These are phyloP conservation scores for Ricordea florida DNA, from an alignment of 92 coral and sea anemone genomes.

Conservation along the genomic window DNA sequence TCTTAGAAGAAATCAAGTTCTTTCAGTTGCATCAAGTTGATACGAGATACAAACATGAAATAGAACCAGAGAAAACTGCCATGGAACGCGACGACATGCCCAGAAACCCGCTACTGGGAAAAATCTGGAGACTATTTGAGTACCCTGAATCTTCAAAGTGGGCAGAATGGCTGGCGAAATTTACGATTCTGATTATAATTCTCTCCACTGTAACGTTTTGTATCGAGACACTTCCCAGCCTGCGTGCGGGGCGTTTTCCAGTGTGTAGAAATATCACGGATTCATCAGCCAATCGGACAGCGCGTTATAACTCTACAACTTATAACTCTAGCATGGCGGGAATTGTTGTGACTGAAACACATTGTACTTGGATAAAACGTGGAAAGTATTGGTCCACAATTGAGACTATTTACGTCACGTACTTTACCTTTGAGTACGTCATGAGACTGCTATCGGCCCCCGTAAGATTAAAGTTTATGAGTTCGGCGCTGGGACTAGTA, in stretches of 20 bases:
- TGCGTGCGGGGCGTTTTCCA: constrained; percentile 9
- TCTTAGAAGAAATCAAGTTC: constrained; percentile 84
- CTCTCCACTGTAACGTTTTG: constrained; percentile 87
- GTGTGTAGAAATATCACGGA: constrained; percentile 20
- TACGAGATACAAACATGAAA: constrained; percentile 67
- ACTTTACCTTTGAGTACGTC: constrained; percentile 88
- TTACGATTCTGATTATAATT: constrained; percentile 68
- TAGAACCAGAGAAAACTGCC: constrained; percentile 40
- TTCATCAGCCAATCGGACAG: not conserved
- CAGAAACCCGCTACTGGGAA: constrained; percentile 42
- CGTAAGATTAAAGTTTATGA: constrained; percentile 49
- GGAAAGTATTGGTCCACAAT: constrained; percentile 73
- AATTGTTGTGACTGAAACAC: not conserved
- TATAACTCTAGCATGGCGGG: not conserved
- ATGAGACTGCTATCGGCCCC: constrained; percentile 75
- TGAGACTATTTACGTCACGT: constrained; percentile 73
- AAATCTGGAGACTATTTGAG: constrained; percentile 78
- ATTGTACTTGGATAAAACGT: not conserved
- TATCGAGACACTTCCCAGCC: constrained; percentile 66
- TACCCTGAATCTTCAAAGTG: constrained; percentile 74
- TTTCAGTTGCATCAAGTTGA: constrained; percentile 90
- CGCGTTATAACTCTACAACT: not conserved
- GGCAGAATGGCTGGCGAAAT: constrained; percentile 74
- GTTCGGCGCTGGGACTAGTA: constrained; percentile 79
- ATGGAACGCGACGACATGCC: constrained; percentile 19